These are phyloP conservation scores for Pristionchus arcanus DNA, from an alignment of 2,888 invertebrate species.

Conservation along the genomic window DNA sequence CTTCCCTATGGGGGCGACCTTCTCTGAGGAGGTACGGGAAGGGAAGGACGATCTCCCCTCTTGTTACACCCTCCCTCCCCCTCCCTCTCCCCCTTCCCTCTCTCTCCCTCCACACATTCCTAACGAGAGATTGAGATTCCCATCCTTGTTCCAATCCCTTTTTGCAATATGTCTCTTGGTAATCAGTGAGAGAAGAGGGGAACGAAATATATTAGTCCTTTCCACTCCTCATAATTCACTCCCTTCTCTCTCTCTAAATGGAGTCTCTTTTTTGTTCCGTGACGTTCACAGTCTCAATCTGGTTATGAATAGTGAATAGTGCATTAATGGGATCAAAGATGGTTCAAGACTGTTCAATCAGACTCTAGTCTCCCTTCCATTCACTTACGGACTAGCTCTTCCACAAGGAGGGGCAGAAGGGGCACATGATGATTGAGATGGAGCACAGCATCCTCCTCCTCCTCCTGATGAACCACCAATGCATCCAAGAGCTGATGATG, in stretches of 20 bases:
- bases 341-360: not conserved
- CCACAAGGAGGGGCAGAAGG: slow-evolving; percentile 45
- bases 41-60: not conserved
- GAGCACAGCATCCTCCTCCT: slow-evolving; percentile 29
- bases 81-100: too few species aligned
- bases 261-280: slow-evolving; percentile 14
- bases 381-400: slow-evolving; percentile 10
- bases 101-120: not conserved
- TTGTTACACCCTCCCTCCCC: not conserved
- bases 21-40: not conserved
- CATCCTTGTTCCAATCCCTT: not conserved
- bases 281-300: slow-evolving; percentile 16
- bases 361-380: not conserved
- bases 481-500: slow-evolving; percentile 18
- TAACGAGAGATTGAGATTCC: not conserved
- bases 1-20: not conserved
- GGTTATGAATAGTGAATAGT: not conserved
- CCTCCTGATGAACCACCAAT: slow-evolving; percentile 43
- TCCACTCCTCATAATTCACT: slow-evolving; percentile 11
- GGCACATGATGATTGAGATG: slow-evolving; percentile 1
- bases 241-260: not conserved
- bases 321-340: not conserved
- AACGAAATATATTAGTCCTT: not conserved
- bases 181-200: not conserved
- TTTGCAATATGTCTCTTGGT: not conserved